Conservation (phyloP, 92 coral and sea anemone genomes). For the Diadumene lineata region DNA sequence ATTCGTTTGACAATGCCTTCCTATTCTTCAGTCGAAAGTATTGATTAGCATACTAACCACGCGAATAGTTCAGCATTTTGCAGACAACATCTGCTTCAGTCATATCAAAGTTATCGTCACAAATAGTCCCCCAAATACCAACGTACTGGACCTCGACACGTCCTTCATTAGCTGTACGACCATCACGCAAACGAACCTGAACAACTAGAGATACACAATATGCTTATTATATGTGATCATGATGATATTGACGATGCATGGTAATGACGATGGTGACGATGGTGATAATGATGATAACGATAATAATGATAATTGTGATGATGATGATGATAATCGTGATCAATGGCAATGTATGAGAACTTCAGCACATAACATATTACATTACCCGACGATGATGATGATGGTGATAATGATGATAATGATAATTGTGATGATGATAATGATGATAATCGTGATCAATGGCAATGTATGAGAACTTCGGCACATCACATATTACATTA, state of each 20-base stretch:
- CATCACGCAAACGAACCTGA: constrained; percentile 32
- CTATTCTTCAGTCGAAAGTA: too few species aligned
- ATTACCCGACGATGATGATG: too few species aligned
- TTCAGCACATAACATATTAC: too few species aligned
- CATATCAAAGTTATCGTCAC: constrained; percentile 58
- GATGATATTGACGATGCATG: neutral
- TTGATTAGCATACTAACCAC: constrained; percentile 23
- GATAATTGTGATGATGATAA: too few species aligned
- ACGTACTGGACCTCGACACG: constrained; percentile 40
- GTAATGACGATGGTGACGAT: neutral
- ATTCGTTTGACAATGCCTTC: too few species aligned
- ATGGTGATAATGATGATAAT: too few species aligned
- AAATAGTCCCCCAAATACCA: constrained; percentile 51
- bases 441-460: too few species aligned
- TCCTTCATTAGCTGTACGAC: constrained; percentile 37
- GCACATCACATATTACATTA: too few species aligned
- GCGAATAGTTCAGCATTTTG: constrained; percentile 47
- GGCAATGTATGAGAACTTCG: too few species aligned
- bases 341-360: too few species aligned
- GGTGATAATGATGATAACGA: neutral
- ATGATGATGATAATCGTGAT: neutral
- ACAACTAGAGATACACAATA: constrained; percentile 17
- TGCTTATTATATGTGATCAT: too few species aligned
- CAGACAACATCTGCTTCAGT: constrained; percentile 59
- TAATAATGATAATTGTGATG: neutral